Conservation (phyloP, 2,888 invertebrate genomes). For the Gonocerus acuteangulatus region DNA sequence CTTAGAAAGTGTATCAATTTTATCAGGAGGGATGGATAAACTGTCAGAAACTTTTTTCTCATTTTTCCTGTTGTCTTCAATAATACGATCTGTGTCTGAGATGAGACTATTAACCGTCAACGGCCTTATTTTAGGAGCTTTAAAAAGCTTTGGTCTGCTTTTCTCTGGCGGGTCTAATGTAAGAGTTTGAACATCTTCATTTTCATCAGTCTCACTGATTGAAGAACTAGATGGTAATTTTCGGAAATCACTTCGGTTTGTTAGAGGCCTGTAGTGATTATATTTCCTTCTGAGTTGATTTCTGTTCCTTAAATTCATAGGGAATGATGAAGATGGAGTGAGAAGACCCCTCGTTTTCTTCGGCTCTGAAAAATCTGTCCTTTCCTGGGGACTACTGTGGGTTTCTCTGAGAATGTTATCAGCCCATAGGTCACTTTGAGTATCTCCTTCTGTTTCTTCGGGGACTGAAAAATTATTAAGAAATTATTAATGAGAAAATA, state of each 20-base stretch:
- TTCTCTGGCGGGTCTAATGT: conserved; percentile 25
- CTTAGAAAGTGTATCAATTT: neutral
- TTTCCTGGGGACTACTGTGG: conserved; percentile 36
- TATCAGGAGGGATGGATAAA: neutral
- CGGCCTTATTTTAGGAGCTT: conserved; percentile 21
- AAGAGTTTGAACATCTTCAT: conserved; percentile 31
- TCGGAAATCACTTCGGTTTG: neutral
- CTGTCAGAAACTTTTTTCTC: conserved; percentile 27
- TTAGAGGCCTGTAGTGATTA: conserved; percentile 11
- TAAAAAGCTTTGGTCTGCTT: conserved; percentile 17
- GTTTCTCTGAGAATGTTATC: conserved; percentile 29
- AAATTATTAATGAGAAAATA: neutral
- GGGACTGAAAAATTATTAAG: conserved; percentile 43
- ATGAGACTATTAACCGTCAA: neutral
- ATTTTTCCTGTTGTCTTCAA: conserved; percentile 31
- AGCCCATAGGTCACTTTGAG: conserved; percentile 24
- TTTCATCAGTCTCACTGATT: conserved; percentile 31
- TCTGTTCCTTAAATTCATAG: neutral
- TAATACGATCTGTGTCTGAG: conserved; percentile 13
- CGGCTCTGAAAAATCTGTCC: conserved; percentile 30
- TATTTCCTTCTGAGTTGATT: conserved; percentile 22
- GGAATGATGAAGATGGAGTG: conserved; percentile 15
- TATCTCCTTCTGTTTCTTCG: conserved; percentile 45
- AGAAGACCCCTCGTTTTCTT: conserved; percentile 21
- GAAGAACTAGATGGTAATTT: conserved; percentile 6